Conservation (phyloP, 2,797 vertebrate genomes). For the Acestrorhynchus altus region DNA sequence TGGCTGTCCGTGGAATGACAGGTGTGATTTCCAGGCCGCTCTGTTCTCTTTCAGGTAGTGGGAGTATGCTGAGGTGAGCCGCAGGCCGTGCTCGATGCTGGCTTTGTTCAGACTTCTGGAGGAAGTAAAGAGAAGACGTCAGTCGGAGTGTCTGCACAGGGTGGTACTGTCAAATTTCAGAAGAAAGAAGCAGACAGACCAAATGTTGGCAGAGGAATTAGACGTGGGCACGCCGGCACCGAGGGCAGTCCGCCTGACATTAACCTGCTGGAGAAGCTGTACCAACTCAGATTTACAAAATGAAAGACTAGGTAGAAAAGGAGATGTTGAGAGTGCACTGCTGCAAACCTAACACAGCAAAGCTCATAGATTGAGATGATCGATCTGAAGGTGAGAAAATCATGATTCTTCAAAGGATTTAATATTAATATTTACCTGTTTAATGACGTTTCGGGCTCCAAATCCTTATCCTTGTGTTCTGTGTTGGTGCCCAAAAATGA, state of each 20-base stretch:
- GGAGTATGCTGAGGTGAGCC: constrained; percentile 88
- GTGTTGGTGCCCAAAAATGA: neutral
- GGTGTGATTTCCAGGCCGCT: constrained; percentile 90
- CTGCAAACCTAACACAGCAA: neutral
- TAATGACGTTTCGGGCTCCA: neutral
- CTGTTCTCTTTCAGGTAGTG: constrained; percentile 82
- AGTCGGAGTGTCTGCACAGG: neutral
- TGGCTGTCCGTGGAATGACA: constrained; percentile 88
- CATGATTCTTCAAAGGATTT: neutral
- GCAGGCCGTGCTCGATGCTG: constrained; percentile 82
- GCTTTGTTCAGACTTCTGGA: constrained; percentile 63
- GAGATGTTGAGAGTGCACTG: neutral
- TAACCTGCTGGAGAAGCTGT: neutral
- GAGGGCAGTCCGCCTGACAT: neutral
- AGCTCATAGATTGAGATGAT: no score
- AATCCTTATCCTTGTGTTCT: constrained; percentile 22
- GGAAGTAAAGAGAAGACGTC: neutral
- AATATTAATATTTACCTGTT: constrained; percentile 28
- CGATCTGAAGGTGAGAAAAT: no score
- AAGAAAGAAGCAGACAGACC: neutral
- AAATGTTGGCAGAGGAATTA: neutral
- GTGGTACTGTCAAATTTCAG: neutral
- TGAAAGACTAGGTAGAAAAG: neutral
- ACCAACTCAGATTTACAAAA: neutral
- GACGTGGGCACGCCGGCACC: neutral